Conservation (phyloP, 2,888 invertebrate species). For the Calameuta idolon region DNA sequence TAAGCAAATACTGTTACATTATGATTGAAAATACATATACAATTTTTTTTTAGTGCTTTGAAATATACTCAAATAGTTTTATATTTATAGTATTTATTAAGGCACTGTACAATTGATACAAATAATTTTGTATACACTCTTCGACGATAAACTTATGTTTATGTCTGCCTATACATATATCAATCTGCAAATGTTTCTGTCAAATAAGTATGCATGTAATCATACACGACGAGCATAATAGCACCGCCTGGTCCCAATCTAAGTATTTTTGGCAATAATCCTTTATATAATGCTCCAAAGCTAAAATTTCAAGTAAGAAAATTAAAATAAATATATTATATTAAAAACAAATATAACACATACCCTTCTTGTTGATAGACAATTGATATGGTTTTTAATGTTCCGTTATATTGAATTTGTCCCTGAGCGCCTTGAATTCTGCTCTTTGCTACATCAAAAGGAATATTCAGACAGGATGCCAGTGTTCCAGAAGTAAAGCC, state of each 20-base stretch:
- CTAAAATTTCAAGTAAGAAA: conserved; percentile 68
- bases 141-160: background rate
- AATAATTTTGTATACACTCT: background rate
- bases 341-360: conserved; percentile 47
- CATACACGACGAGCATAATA: conserved; percentile 94
- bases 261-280: conserved; percentile 89
- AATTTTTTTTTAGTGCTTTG: background rate
- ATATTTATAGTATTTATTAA: background rate
- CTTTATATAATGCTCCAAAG: conserved; percentile 90
- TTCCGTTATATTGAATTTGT: conserved; percentile 82
- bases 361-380: conserved; percentile 93
- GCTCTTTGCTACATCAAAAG: conserved; percentile 96
- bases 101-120: background rate
- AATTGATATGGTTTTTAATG: conserved; percentile 77
- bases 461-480: conserved; percentile 90
- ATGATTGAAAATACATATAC: background rate
- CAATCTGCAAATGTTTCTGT: conserved; percentile 66
- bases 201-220: conserved; percentile 84
- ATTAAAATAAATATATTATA: conserved; percentile 14
- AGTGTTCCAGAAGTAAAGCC: conserved; percentile 90
- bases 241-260: conserved; percentile 95
- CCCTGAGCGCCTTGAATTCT: conserved; percentile 94
- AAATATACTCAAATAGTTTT: background rate
- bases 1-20: background rate
- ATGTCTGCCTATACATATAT: conserved; percentile 12